Conservation (phyloP, 2,113 vertebrate species). For the Mixornis gularis region DNA sequence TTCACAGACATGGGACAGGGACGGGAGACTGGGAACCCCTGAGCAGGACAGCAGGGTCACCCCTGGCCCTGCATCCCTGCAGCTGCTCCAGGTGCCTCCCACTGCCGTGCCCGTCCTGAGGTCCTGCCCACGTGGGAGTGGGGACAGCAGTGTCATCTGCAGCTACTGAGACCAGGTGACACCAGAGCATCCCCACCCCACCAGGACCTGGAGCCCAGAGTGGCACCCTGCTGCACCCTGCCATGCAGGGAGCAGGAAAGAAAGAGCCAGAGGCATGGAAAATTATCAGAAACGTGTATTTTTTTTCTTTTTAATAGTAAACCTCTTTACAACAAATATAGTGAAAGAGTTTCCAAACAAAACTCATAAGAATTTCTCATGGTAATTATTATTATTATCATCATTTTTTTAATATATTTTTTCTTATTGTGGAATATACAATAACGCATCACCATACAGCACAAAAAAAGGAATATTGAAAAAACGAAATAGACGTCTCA, state of each 20-base stretch:
- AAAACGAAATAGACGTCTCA: constrained; percentile 63
- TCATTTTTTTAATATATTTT: constrained; percentile 24
- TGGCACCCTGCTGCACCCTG: not conserved
- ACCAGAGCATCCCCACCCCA: not conserved
- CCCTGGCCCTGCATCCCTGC: not conserved
- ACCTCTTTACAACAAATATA: constrained; percentile 83
- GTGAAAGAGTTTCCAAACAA: constrained; percentile 80
- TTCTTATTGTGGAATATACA: constrained; percentile 73
- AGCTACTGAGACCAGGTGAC: not conserved
- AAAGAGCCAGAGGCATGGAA: not conserved
- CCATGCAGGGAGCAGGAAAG: not conserved
- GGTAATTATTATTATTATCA: constrained; percentile 33
- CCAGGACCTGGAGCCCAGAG: accelerated
- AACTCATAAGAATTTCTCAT: constrained; percentile 73
- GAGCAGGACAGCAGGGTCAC: not conserved
- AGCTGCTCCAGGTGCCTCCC: not conserved
- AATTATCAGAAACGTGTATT: constrained; percentile 72
- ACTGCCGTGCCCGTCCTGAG: accelerated
- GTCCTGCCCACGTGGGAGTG: not conserved
- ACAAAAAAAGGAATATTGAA: constrained; percentile 66
- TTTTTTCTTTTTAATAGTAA: constrained; percentile 79
- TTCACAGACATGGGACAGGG: accelerated
- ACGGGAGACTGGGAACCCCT: accelerated
- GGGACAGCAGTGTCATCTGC: not conserved
- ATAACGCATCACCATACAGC: constrained; percentile 76